Conservation (phyloP, 2,113 vertebrate genomes). For the Bufo gargarizans region DNA sequence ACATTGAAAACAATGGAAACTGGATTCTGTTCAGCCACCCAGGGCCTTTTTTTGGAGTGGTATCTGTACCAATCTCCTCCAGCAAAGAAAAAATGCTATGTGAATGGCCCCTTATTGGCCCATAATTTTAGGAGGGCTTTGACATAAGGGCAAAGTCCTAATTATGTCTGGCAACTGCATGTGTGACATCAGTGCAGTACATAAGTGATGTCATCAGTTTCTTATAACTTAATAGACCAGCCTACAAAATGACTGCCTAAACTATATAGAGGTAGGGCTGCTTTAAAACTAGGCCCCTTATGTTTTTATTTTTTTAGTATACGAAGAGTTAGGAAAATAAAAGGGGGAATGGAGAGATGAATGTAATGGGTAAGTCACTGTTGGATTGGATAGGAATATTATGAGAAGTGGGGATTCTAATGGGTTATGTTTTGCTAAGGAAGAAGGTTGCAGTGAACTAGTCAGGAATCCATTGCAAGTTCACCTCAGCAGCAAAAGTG, state of each 20-base stretch:
- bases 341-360: slow-evolving; percentile 64
- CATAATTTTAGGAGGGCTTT: too few relatives aligned
- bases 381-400: slow-evolving; percentile 59
- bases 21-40: too few relatives aligned
- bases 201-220: neutral
- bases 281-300: neutral
- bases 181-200: neutral
- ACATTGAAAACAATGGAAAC: too few relatives aligned
- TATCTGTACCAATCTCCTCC: too few relatives aligned
- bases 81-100: too few relatives aligned
- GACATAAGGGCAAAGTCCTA: too few relatives aligned
- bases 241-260: neutral
- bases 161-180: too few relatives aligned
- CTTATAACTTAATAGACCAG: neutral
- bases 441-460: slow-evolving; percentile 52
- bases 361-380: slow-evolving; percentile 63
- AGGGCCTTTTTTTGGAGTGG: too few relatives aligned
- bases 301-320: slow-evolving; percentile 34
- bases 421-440: slow-evolving; percentile 57
- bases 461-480: slow-evolving; percentile 45
- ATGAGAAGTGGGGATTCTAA: slow-evolving; percentile 57
- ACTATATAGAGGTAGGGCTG: neutral
- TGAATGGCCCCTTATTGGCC: too few relatives aligned
- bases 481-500: slow-evolving; percentile 49
- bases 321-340: slow-evolving; percentile 60